Base-by-base conservation (phyloP, 2,113 vertebrate species). In the Callipepla squamata region DNA sequence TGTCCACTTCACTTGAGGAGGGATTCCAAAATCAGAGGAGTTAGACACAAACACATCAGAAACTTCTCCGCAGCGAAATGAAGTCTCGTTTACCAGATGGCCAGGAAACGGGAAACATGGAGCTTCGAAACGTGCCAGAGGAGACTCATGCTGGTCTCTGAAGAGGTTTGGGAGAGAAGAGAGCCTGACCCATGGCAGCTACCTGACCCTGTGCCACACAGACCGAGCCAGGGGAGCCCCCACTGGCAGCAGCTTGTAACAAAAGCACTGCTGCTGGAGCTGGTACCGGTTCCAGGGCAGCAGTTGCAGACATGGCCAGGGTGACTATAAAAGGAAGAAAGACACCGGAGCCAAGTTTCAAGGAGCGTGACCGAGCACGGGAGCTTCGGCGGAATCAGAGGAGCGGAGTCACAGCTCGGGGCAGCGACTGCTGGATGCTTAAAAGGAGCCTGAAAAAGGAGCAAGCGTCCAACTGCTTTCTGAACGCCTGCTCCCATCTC, bases 281-380 rank as follows among this genome's bases (percentile, higher is more conserved):
- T 3, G 13, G 2, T 10, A 13, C 34, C 4, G 72, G 66, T 61
- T n/a, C 32, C 1, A 26, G 87, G 83, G 62, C 92, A 83, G 87
- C 88, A 88, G 85, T 68, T 83, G 92, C 62, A 38, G 85, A 62
- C 79, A 66, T 55, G 90, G 85, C 55, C 69, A 18, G 9, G 9
- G 61, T 74, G 90, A 78, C 93, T 90, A 44, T 93, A 93, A 96
- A 57, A 88, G 89, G 95, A 72, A 96, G 90, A 92, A 90, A 89
- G 95, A 78, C 16, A 57, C 57, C 50, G 44, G 51, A 68, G 93
- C 69, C 83, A 90, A 86, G 90, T 58, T 72, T 68, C 69, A 67
- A 62, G 40, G 85, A 70, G 66, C 8, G 15, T 25, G 67, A 74
- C 67, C 2, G 48, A 73, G 79, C 70, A 50, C 74, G 75, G 69